Base-by-base conservation (phyloP, 2,113 vertebrate species). In the Lophochroa leadbeateri region DNA sequence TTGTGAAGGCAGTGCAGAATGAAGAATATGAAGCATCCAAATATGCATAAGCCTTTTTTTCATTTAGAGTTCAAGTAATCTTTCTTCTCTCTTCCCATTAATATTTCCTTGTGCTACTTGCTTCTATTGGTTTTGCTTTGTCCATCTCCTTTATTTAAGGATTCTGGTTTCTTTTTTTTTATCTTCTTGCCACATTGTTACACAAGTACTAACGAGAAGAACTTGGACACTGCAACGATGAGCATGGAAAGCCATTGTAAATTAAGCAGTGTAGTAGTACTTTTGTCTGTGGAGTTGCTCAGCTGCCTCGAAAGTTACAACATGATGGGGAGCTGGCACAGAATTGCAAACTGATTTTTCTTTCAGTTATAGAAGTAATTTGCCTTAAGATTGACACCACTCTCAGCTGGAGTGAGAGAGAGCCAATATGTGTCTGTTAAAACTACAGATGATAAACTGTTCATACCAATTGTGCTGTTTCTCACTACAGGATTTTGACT, bases 401-500 rank as follows among this genome's bases (percentile, higher is more conserved):
- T 37, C 33, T 92, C 20, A 58, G 44, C 53, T 85, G 55, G 43
- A 81, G 37, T 81, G 43, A 88, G 21, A 71, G 68, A 69, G 68
- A 37, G 77, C 79, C 57, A 61, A 2, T 86, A 19, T 25, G 35
- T 88, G 21, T 94, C 52, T 94, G 44, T 75, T 92, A 46, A 70
- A 93, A 82, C 41, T 57, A 35, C 35, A 67, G 35, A 58, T 65
- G 52, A 70, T 87, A 65, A 85, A 85, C 31, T 79, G 13, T 79
- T 93, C 21, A 10, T 50, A 53, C 19, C 11, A 39, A 44, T 86
- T 71, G 69, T 91, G 78, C 21, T 76, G 21, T 95, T 96, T 91
- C 85, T 92, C 37, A 80, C 86, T 57, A 63, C 91, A 99, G 99
- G 99, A 99, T 96, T 99, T 99, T 97, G 99, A 99, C 97, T 99